Percentiles rank a stretch among this genome's conserved stretches.
Conservation (phyloP, 2,888 invertebrate genomes). For the Drosophila mettleri region DNA sequence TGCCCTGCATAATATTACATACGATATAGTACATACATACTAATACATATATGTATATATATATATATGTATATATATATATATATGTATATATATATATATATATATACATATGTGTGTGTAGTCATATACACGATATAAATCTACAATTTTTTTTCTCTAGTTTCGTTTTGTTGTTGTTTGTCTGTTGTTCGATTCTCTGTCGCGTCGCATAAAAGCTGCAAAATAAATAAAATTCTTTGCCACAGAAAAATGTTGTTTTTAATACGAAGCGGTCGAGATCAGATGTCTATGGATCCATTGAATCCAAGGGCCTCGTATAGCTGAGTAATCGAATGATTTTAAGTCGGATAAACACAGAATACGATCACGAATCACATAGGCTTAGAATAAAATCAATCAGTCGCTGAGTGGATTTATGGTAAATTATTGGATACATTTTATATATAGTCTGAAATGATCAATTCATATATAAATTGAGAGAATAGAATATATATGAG, state of each 20-base stretch:
- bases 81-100: conserved; percentile 1
- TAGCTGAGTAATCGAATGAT: too few relatives aligned
- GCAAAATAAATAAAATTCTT: conserved; percentile 50
- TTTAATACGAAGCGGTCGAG: too few relatives aligned
- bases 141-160: conserved; percentile 10
- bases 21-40: background rate
- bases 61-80: background rate
- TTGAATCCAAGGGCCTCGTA: too few relatives aligned
- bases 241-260: conserved; percentile 12
- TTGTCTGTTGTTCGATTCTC: conserved; percentile 18
- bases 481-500: too few relatives aligned
- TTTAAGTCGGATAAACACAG: too few relatives aligned
- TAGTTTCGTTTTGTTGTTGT: conserved; percentile 8
- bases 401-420: too few relatives aligned
- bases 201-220: conserved; percentile 30
- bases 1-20: background rate
- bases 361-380: too few relatives aligned
- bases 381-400: too few relatives aligned
- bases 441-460: too few relatives aligned
- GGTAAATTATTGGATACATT: too few relatives aligned
- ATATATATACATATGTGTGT: background rate
- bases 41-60: background rate
- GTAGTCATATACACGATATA: conserved; percentile 7
- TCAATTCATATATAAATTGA: too few relatives aligned
- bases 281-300: too few relatives aligned